Evolutionary conservation across 2,113 vertebrate genomes (phyloP).

Genomic region (Calyptommatus sinebrachiatus): DNA sequence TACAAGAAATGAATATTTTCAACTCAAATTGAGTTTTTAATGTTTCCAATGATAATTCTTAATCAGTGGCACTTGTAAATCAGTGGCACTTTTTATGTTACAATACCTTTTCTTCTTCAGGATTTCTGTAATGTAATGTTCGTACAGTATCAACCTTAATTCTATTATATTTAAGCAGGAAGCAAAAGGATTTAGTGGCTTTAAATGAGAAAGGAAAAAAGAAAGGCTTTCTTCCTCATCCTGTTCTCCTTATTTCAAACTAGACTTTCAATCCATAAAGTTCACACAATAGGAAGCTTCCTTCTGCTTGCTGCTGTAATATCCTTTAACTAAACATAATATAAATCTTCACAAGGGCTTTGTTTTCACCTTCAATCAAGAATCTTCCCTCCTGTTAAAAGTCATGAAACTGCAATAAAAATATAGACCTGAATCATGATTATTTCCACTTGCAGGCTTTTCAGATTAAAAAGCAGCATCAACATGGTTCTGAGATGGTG

Average conservation of each 20-base stretch:
- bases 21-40: conserved; percentile 54
- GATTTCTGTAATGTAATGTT: neutral
- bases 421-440: neutral
- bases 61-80: conserved; percentile 44
- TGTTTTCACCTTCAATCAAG: neutral
- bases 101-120: accelerated
- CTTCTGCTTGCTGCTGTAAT: accelerated
- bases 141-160: no score
- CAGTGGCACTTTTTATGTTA: neutral
- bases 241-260: neutral
- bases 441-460: neutral
- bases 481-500: no score
- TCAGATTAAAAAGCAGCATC: neutral
- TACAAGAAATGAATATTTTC: conserved; percentile 14
- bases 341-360: neutral
- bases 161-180: accelerated
- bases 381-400: neutral
- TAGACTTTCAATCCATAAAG: neutral
- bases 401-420: neutral
- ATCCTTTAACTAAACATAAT: neutral
- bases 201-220: no score
- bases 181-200: accelerated
- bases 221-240: neutral
- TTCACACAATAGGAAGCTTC: accelerated
- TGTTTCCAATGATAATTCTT: conserved; percentile 55